These are phyloP conservation scores for Calameuta pallipes DNA, from an alignment of 2,888 invertebrate genomes.

Conservation along the genomic window DNA sequence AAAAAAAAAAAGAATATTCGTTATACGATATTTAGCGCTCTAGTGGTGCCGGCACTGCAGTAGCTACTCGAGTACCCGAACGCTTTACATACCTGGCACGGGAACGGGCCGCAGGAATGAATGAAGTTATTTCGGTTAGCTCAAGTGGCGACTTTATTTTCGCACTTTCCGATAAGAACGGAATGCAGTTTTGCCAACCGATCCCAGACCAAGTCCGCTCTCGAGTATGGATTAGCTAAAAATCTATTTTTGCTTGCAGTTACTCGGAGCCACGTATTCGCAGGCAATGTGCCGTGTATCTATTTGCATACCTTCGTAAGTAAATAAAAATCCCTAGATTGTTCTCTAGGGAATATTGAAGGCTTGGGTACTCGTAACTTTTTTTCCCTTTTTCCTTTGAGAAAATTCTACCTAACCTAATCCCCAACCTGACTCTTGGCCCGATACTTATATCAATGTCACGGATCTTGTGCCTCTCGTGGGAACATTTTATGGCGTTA, in stretches of 20 bases:
- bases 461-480: background rate
- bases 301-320: background rate
- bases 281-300: background rate
- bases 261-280: background rate
- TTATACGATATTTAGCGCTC: slow-evolving; percentile 15
- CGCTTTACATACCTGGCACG: slow-evolving; percentile 9
- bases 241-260: background rate
- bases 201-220: background rate
- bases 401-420: background rate
- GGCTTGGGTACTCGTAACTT: background rate
- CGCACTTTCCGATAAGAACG: slow-evolving; percentile 6
- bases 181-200: slow-evolving; percentile 1
- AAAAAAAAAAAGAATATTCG: background rate
- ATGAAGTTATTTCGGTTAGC: slow-evolving; percentile 10
- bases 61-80: slow-evolving; percentile 9
- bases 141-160: background rate
- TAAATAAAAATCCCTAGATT: background rate
- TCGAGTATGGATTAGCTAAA: background rate
- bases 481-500: background rate
- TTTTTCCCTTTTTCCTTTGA: background rate
- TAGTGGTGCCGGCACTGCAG: background rate
- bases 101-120: background rate
- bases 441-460: background rate
- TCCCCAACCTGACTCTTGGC: background rate
- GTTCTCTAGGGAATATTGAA: background rate